These are phyloP conservation scores for honey bee (Apis mellifera) DNA, from an alignment of 1,140 invertebrate genomes.

Conservation along the genomic window Amel_HAv3.1 CM009939.2:5300001-5300500, in stretches of 20 bases:
- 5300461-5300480: constrained; percentile 61
- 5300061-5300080: not conserved
- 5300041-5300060: not conserved
- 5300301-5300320: constrained; percentile 58
- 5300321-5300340: constrained; percentile 51
- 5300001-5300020: not conserved
- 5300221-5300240: constrained; percentile 1
- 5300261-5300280: constrained; percentile 27
- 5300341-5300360: constrained; percentile 59
- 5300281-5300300: constrained; percentile 31
- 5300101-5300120: no score
- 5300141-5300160: not conserved
- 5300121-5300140: no score
- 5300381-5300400: constrained; percentile 56
- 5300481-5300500: constrained; percentile 62
- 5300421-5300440: constrained; percentile 65
- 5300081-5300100: not conserved
- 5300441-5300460: constrained; percentile 43
- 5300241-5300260: constrained; percentile 25
- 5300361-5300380: constrained; percentile 64
- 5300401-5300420: constrained; percentile 69
- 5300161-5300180: no score
- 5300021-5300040: not conserved
- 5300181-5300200: not conserved
- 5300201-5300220: not conserved